phyloP scores from a whole-genome alignment of 2,888 invertebrate genomes.

The Erebia aethiops region DNA sequence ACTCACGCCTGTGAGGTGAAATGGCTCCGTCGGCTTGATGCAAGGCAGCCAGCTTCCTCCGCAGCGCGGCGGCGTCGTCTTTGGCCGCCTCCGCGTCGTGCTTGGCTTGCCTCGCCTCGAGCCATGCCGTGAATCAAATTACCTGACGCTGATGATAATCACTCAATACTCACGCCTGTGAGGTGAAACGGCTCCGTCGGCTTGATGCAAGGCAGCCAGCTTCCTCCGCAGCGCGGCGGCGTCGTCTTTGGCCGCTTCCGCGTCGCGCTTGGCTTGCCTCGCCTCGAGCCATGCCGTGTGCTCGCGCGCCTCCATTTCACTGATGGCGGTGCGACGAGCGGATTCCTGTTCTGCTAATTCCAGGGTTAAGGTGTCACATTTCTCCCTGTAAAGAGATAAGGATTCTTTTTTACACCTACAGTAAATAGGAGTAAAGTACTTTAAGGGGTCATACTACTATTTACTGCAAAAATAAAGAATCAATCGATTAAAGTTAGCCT shows the following conservation, averaged over 20 bases:
- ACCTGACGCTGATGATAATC: not conserved
- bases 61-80: conserved; percentile 67
- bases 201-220: conserved; percentile 56
- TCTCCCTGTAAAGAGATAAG: conserved; percentile 72
- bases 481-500: too few species aligned
- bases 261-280: conserved; percentile 90
- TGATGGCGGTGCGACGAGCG: conserved; percentile 85
- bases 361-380: conserved; percentile 87
- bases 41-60: conserved; percentile 63
- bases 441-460: too few species aligned
- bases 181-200: conserved; percentile 62
- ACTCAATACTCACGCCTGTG: conserved; percentile 49
- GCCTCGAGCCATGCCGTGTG: conserved; percentile 94
- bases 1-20: conserved; percentile 60
- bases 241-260: conserved; percentile 86
- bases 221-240: conserved; percentile 67
- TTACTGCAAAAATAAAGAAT: too few species aligned
- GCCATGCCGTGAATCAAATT: conserved; percentile 89
- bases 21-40: conserved; percentile 54
- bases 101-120: conserved; percentile 91
- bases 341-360: conserved; percentile 94
- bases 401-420: not conserved
- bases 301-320: conserved; percentile 91
- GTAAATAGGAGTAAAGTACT: not conserved
- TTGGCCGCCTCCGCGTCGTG: conserved; percentile 90